Base-by-base conservation (phyloP, 2,113 vertebrate genomes). In the Motacilla alba region DNA sequence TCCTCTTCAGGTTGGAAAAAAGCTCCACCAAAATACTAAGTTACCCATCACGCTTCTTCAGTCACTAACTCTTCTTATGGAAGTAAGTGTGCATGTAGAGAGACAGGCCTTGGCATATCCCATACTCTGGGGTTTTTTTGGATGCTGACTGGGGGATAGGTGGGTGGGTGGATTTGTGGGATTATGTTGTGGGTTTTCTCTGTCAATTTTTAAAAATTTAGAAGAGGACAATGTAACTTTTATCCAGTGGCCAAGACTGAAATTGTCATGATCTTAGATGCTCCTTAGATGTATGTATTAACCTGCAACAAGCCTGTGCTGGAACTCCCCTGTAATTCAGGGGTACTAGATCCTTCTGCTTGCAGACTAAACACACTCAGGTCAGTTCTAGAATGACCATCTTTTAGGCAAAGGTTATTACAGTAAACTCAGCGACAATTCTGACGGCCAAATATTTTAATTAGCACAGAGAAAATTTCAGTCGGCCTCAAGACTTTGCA, bases 261-360 rank as follows among this genome's bases (percentile, higher is more conserved):
- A 63, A 89, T 28, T 59, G 30, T 37, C 17, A 41, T 13, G 21
- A 18, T 3, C 1, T 28, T 7, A 83, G 9, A 28, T 47, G 19
- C 6, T 16, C 11, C 31, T 53, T 2, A 19, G 13, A 26, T 9
- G 3, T 7, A 11, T 0, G 2, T 5, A 22, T 10, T 41, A 56
- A 49, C 13, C 26, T 33, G 6, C 76, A 73, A 30, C 10, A 24
- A 44, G 52, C 16, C 20, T 21, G 39, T 33, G 35, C 8, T 50
- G 11, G n/a, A 50, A 7, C 4, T 52, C 7, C 63, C 26, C 52
- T 27, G 6, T n/a, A 50, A 16, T 15, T 39, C 10, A 3, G 12
- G 19, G 7, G 17, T 33, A 56, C 19, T 0, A 9, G 10, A 11
- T 4, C 11, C 26, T 62, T 80, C 46, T 69, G 55, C 31, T 19